Evolutionary conservation across 2,888 invertebrate species (phyloP), one percentile per base, ranked within the genome.

Genomic region (Agrochola macilenta): DNA sequence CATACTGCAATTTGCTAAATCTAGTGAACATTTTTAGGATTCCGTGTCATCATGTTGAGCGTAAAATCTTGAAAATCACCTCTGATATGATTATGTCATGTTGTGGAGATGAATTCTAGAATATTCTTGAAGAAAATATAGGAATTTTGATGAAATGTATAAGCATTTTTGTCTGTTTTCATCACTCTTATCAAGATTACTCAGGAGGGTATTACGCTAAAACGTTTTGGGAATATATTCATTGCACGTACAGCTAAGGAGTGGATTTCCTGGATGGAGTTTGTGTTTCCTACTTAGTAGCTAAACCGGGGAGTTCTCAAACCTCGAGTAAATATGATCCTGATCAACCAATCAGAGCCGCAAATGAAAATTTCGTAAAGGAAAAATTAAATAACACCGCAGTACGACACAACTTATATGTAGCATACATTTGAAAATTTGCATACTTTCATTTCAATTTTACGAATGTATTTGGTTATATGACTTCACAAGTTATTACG

Each of bases 1-100:
- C 93, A 94, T 94, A 92, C 90, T 90, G 91, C 91, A 90, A 91
- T 92, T 91, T 92, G 86, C 84, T 88, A 83, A 84, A 89, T 84
- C 75, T 79, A 69, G 60, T 58, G n/a, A 60, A 60, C 60, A 77
- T 52, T 86, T 86, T 85, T 66, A 74, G 79, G 79, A 63, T 63
- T 65, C 66, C 61, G 43, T 76, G 30, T 30, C 23, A 39, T 72
- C 64, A 70, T 74, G 58, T 80, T 30, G 26, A 69, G 23, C 26
- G 49, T 69, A 54, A 86, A 78, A 74, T 78, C 73, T 71, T 58
- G 23, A 14, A 65, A 71, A 83, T 72, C 12, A 35, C 52, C 64
- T 52, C 23, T 35, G n/a, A 54, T 71, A 70, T 54, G 49, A 35
- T 64, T 54, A 79, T 65, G 20, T 61, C 11, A 17, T 23, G 17